phyloP scores from a whole-genome alignment of 2,113 vertebrate species.

The Pachypanchax playfairii region DNA sequence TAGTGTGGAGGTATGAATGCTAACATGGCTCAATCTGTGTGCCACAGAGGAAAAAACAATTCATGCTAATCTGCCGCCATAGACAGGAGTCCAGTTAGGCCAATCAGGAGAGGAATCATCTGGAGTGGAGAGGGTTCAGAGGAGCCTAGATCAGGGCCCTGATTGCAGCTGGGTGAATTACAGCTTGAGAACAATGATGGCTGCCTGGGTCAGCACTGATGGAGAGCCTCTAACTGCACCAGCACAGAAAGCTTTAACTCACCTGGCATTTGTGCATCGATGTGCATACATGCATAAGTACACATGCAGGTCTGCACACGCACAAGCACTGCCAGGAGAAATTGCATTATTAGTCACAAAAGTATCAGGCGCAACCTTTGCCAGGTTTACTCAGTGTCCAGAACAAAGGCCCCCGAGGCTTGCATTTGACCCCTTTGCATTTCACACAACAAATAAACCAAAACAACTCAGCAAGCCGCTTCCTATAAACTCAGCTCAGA shows the following conservation, averaged over 20 bases:
- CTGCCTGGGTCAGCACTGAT: slow-evolving; percentile 75
- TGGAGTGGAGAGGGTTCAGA: slow-evolving; percentile 76
- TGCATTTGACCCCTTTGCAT: slow-evolving; percentile 79
- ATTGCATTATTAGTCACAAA: slow-evolving; percentile 24
- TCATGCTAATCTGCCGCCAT: slow-evolving; percentile 77
- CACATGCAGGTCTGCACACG: background rate
- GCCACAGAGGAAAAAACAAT: slow-evolving; percentile 78
- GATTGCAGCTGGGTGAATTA: slow-evolving; percentile 83
- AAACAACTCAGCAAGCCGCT: slow-evolving; percentile 78
- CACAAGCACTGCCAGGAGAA: background rate
- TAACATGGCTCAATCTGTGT: slow-evolving; percentile 73
- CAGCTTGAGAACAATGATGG: slow-evolving; percentile 77
- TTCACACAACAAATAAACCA: slow-evolving; percentile 85
- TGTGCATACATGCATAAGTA: slow-evolving; percentile 48
- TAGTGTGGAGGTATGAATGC: slow-evolving; percentile 65
- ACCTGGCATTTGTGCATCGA: slow-evolving; percentile 57
- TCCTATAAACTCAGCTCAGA: slow-evolving; percentile 70
- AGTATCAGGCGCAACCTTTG: slow-evolving; percentile 20
- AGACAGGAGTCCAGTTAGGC: slow-evolving; percentile 83
- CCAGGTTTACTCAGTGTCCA: slow-evolving; percentile 56
- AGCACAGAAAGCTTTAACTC: slow-evolving; percentile 45
- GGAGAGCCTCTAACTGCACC: slow-evolving; percentile 56
- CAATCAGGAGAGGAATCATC: slow-evolving; percentile 83
- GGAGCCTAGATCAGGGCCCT: slow-evolving; percentile 68
- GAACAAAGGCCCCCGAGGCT: slow-evolving; percentile 55